These are phyloP conservation scores for Solenopsis invicta DNA, from an alignment of 1,140 invertebrate genomes.

Conservation along the genomic window DNA sequence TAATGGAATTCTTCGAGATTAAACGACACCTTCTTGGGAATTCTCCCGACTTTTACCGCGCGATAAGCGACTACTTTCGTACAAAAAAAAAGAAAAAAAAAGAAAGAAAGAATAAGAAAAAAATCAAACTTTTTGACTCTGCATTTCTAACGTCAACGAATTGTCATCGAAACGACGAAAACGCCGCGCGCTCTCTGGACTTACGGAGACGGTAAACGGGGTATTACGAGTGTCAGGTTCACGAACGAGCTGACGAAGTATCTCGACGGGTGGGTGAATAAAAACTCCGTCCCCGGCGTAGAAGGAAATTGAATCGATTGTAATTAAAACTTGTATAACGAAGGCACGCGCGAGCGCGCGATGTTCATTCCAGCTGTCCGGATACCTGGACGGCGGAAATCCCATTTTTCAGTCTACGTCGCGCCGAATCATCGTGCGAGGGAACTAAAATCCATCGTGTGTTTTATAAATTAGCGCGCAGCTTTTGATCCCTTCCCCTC, in stretches of 20 bases:
- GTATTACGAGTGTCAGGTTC: conserved; percentile 66
- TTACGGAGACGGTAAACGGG: conserved; percentile 20
- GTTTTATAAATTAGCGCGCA: conserved; percentile 31
- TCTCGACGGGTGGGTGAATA: conserved; percentile 4
- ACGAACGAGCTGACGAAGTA: conserved; percentile 63
- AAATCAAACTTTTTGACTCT: neutral
- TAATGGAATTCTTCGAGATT: conserved; percentile 14
- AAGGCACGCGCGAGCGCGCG: conserved; percentile 51
- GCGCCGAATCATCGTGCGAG: conserved; percentile 10
- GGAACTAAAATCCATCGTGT: conserved; percentile 21
- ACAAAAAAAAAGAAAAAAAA: neutral
- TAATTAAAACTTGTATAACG: conserved; percentile 77
- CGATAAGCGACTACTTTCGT: neutral
- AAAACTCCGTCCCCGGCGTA: conserved; percentile 46
- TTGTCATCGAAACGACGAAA: conserved; percentile 14
- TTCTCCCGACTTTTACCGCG: neutral
- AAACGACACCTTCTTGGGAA: neutral
- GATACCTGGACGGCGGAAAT: conserved; percentile 20
- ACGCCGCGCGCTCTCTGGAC: neutral
- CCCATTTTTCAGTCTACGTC: conserved; percentile 42
- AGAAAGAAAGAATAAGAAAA: neutral
- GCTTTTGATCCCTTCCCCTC: neutral
- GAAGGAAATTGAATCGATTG: conserved; percentile 72
- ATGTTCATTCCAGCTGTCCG: conserved; percentile 49
- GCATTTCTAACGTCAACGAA: conserved; percentile 22